phyloP scores from a whole-genome alignment of 1,140 invertebrate genomes.

The Eulimnadia texana region DNA sequence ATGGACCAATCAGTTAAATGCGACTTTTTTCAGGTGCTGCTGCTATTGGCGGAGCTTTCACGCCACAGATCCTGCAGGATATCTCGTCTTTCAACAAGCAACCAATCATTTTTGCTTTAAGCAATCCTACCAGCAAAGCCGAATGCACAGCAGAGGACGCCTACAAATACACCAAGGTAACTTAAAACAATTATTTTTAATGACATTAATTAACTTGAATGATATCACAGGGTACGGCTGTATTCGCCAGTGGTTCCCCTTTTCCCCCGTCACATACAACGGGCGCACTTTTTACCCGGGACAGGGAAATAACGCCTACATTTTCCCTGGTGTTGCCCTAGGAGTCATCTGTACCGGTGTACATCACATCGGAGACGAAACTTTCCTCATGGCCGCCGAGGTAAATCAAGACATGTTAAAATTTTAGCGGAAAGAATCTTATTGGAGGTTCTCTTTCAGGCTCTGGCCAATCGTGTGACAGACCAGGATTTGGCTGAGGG shows the following conservation, averaged over 20 bases:
- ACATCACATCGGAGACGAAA: slow-evolving; percentile 73
- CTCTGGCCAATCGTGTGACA: slow-evolving; percentile 66
- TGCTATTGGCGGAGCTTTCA: slow-evolving; percentile 77
- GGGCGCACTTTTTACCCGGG: slow-evolving; percentile 72
- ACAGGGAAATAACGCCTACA: slow-evolving; percentile 93
- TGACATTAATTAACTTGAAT: slow-evolving; percentile 13
- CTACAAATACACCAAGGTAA: slow-evolving; percentile 69
- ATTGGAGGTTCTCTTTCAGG: no score
- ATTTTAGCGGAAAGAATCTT: no score
- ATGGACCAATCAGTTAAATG: not conserved
- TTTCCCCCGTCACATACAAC: slow-evolving; percentile 64
- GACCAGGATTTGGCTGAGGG: slow-evolving; percentile 66
- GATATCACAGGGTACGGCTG: slow-evolving; percentile 52
- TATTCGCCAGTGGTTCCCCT: slow-evolving; percentile 86
- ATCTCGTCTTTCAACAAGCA: slow-evolving; percentile 75
- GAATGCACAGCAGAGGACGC: slow-evolving; percentile 92
- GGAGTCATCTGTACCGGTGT: slow-evolving; percentile 75
- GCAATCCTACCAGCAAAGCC: slow-evolving; percentile 89
- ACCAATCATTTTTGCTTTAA: slow-evolving; percentile 87
- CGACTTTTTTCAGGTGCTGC: slow-evolving; percentile 51
- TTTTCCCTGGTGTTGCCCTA: slow-evolving; percentile 84
- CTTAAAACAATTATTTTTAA: slow-evolving; percentile 19
- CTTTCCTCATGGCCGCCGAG: slow-evolving; percentile 79
- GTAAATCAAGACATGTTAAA: no score
- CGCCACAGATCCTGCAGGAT: slow-evolving; percentile 59